Evolutionary conservation across 2,888 invertebrate genomes (phyloP).

Genomic region (Hemicrepidius hirtus): DNA sequence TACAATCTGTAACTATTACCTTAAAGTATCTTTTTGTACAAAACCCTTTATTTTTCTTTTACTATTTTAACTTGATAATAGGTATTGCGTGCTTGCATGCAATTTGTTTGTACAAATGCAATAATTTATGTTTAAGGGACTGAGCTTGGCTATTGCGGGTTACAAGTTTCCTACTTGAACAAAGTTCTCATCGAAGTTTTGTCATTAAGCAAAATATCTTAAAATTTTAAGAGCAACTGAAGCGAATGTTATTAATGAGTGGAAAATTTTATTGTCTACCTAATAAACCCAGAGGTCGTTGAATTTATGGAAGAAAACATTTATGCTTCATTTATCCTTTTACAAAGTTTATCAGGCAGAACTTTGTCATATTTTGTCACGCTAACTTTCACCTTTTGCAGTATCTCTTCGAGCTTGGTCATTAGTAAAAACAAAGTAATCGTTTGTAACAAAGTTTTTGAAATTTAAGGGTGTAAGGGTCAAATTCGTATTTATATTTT

Average conservation of each 20-base stretch:
- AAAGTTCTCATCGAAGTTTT: constrained; percentile 9
- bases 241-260: constrained; percentile 34
- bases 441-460: background rate
- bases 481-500: too few relatives aligned
- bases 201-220: constrained; percentile 21
- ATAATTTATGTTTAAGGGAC: constrained; percentile 7
- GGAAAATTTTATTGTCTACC: constrained; percentile 35
- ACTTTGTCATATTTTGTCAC: constrained; percentile 10
- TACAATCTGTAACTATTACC: too few relatives aligned
- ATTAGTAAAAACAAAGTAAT: background rate
- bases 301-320: constrained; percentile 24
- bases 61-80: background rate
- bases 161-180: background rate
- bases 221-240: constrained; percentile 8
- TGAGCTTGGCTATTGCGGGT: background rate
- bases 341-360: constrained; percentile 10
- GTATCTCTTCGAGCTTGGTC: background rate
- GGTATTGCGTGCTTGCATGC: constrained; percentile 3
- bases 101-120: background rate
- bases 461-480: too few relatives aligned
- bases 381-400: constrained; percentile 18
- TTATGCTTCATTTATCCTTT: constrained; percentile 37
- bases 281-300: constrained; percentile 23
- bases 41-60: background rate
- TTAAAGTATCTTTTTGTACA: too few relatives aligned